Evolutionary conservation across 2,797 vertebrate species (phyloP).

Genomic region (Heteromormyrus szaboi): DNA sequence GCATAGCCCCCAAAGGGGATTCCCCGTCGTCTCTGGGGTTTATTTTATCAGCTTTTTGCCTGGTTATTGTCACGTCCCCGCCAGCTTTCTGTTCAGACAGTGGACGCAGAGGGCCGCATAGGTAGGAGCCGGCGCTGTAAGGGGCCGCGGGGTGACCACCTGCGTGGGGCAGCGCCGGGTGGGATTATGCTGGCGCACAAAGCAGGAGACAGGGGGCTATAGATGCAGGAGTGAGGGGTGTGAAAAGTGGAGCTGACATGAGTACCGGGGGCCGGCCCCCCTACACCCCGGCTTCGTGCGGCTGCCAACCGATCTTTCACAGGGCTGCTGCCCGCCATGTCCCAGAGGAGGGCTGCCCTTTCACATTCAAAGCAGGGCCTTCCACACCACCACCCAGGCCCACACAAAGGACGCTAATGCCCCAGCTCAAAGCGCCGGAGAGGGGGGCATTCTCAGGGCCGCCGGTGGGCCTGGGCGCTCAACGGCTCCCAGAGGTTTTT

Average conservation of each 20-base stretch:
- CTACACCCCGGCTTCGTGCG: constrained; percentile 31
- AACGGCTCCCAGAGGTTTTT: constrained; percentile 11
- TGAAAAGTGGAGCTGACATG: constrained; percentile 71
- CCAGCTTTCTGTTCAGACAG: constrained; percentile 40
- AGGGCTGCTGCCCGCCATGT: constrained; percentile 37
- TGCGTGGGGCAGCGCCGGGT: constrained; percentile 54
- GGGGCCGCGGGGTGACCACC: constrained; percentile 56
- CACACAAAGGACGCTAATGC: constrained; percentile 39
- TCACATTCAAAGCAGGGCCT: constrained; percentile 49
- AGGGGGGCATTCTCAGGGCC: not conserved
- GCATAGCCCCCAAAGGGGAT: constrained; percentile 32
- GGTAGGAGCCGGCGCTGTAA: constrained; percentile 16
- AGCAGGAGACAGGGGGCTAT: constrained; percentile 45
- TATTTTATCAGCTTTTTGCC: constrained; percentile 18
- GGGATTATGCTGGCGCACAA: constrained; percentile 64
- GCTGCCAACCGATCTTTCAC: constrained; percentile 45
- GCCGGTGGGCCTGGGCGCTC: constrained; percentile 23
- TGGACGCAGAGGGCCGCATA: constrained; percentile 49
- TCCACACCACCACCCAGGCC: constrained; percentile 33
- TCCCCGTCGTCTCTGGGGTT: constrained; percentile 30
- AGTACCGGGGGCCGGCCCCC: constrained; percentile 59
- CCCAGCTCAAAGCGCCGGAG: constrained; percentile 12
- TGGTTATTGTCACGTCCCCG: constrained; percentile 14
- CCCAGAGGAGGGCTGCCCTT: constrained; percentile 44
- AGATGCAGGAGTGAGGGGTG: constrained; percentile 64